These are phyloP conservation scores for Malacoraja senta DNA, from an alignment of 2,797 vertebrate genomes.

Conservation along the genomic window DNA sequence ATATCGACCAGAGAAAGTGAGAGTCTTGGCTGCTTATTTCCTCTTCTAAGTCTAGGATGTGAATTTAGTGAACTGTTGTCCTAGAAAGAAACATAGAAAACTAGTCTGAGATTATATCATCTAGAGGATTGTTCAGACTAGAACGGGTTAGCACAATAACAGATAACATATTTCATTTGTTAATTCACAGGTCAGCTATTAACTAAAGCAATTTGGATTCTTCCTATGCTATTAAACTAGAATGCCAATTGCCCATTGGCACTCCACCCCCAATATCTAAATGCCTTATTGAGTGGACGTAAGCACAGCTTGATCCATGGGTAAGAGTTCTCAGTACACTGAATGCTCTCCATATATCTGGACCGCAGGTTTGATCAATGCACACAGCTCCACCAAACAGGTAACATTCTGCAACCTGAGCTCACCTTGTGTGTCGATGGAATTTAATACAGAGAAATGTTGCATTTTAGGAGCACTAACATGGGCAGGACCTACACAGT, in stretches of 20 bases:
- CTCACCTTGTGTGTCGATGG: not conserved
- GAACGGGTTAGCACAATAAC: not conserved
- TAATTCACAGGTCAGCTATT: not conserved
- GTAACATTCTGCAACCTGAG: not conserved
- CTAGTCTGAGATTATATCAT: not conserved
- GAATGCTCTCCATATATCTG: not conserved
- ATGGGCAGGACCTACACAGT: too few species aligned
- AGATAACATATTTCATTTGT: not conserved
- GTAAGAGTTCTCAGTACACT: not conserved
- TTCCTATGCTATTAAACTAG: not conserved
- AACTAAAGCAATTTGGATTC: conserved; percentile 10
- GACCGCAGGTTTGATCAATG: too few species aligned
- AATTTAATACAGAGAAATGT: too few species aligned
- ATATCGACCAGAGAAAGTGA: not conserved
- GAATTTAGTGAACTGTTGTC: not conserved
- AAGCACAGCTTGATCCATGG: not conserved
- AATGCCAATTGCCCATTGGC: not conserved
- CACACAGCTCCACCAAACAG: not conserved
- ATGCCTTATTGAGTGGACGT: not conserved
- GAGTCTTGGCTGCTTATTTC: not conserved
- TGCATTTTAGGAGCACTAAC: too few species aligned
- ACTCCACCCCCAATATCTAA: not conserved
- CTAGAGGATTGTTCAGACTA: not conserved
- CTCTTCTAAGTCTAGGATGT: not conserved
- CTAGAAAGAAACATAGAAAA: not conserved